Base-by-base conservation (phyloP, 1,140 invertebrate species). In the Palaemon carinicauda region DNA sequence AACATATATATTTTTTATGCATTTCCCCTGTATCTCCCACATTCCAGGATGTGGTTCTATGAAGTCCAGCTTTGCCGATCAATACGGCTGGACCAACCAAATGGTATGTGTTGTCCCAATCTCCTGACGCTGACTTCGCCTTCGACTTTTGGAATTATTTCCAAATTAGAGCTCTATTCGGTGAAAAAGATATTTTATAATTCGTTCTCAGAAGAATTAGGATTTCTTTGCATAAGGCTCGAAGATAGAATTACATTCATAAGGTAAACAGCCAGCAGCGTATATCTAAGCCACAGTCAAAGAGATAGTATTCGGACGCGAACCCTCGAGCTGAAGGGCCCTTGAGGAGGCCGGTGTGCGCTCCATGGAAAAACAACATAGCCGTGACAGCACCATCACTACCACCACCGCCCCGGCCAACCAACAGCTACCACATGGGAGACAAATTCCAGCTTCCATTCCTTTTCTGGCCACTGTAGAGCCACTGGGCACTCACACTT, bases 311-410 rank as follows among this genome's bases (percentile, higher is more conserved):
- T 87, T 54, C 29, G 85, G 85, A 81, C 79, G 79, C 51, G 50
- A 29, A 15, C 85, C 85, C 80, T 87, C 79, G 69, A 81, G 85
- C 71, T 87, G 80, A 56, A 87, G 85, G 71, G 79, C 79, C 71
- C 85, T 87, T 81, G 85, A 87, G 85, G 50, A 81, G 79, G 79
- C 69, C 85, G 85, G 79, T 87, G 85, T 60, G 80, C 85, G 85
- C 85, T 81, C 85, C 85, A 81, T 81, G 85, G 85, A 87, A 87
- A 87, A 87, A 87, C 85, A 87, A 87, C 85, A 87, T 82, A 77
- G 80, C 78, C 79, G 77, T 87, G 85, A 87, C 79, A 81, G 69
- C 80, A 60, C 79, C 71, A 65, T 52, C 79, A 81, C 79, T 80
- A 41, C 80, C 85, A 65, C 56, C n/a, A 7, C 51, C 78, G 27